Percentiles rank a stretch among this genome's conserved stretches.
phyloP scores from a whole-genome alignment of 2,888 invertebrate species.

The Listrodromus nycthemerus region DNA sequence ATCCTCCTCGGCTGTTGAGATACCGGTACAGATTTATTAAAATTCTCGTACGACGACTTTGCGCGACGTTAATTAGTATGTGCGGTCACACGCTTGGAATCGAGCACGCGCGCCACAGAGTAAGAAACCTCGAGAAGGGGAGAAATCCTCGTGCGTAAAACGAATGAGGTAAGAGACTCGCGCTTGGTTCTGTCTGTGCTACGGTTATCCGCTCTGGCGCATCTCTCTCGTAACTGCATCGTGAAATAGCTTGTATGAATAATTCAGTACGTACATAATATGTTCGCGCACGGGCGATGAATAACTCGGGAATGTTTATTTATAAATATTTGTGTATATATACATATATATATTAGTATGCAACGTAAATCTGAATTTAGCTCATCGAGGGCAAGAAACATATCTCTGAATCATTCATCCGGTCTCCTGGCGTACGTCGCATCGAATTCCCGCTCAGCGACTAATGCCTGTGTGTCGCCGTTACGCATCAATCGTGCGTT shows the following conservation, averaged over 20 bases:
- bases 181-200: constrained; percentile 5
- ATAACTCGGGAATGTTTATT: constrained; percentile 16
- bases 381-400: constrained; percentile 2
- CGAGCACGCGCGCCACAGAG: constrained; percentile 29
- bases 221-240: constrained; percentile 18
- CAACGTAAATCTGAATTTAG: constrained; percentile 12
- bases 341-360: constrained; percentile 6
- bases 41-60: constrained; percentile 26
- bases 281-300: constrained; percentile 12
- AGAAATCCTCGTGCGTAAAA: constrained; percentile 24
- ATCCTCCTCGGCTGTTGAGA: background rate
- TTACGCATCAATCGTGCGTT: background rate
- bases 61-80: constrained; percentile 34
- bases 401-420: constrained; percentile 6
- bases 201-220: background rate
- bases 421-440: background rate
- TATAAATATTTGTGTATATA: background rate
- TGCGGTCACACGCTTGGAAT: constrained; percentile 30
- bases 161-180: constrained; percentile 42
- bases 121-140: background rate
- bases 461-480: background rate
- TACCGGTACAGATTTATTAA: constrained; percentile 2
- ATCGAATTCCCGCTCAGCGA: background rate
- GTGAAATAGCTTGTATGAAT: constrained; percentile 4
- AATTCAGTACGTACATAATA: constrained; percentile 22